A percentile compares a stretch with the other conserved stretches of the same genome.
Evolutionary conservation across 2,888 invertebrate genomes (phyloP).

Genomic region (Drosophila kanekoi): DNA sequence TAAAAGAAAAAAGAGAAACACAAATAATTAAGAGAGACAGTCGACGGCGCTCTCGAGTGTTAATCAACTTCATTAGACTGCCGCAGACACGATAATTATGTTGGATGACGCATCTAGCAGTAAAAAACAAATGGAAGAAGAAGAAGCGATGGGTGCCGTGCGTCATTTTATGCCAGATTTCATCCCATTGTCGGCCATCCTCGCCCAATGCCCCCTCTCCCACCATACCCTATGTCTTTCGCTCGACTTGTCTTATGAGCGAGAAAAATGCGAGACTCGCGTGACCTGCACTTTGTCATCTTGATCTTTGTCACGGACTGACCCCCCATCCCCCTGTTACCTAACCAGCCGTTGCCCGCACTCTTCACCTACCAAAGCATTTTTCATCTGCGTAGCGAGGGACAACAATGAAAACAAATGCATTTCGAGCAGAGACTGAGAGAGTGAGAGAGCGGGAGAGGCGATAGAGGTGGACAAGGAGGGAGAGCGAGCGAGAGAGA

Average conservation of each 20-base stretch:
- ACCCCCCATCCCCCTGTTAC: background rate
- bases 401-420: conserved; percentile 76
- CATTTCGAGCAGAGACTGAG: conserved; percentile 58
- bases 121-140: too few relatives aligned
- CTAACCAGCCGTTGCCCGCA: too few relatives aligned
- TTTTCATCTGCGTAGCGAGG: conserved; percentile 36
- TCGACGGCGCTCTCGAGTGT: conserved; percentile 25
- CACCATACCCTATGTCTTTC: background rate
- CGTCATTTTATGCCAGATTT: conserved; percentile 44
- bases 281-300: conserved; percentile 75
- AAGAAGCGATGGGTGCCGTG: conserved; percentile 10
- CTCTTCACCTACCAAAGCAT: conserved; percentile 1
- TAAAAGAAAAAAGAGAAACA: background rate
- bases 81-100: conserved; percentile 6
- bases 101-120: conserved; percentile 20
- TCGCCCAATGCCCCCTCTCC: background rate
- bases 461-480: background rate
- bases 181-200: background rate
- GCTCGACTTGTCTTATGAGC: conserved; percentile 19
- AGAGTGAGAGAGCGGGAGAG: background rate
- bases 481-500: conserved; percentile 7
- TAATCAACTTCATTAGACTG: conserved; percentile 30
- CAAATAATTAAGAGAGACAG: background rate
- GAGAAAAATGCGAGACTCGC: conserved; percentile 63
- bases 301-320: conserved; percentile 60